phyloP scores from a whole-genome alignment of 2,888 invertebrate genomes.

The Clostera curtula region DNA sequence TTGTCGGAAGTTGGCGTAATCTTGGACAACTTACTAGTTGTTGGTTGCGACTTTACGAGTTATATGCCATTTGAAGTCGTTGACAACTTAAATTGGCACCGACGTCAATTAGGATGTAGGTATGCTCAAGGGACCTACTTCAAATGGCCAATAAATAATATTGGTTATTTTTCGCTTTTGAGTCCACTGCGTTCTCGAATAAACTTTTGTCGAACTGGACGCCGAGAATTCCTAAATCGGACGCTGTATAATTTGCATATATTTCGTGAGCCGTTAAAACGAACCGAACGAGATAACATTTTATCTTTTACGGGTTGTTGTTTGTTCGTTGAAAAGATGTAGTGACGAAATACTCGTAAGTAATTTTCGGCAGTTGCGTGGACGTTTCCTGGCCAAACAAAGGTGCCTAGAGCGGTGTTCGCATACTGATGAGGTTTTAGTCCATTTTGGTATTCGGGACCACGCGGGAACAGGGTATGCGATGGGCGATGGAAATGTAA shows the following conservation, averaged over 20 bases:
- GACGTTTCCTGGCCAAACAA: conserved; percentile 71
- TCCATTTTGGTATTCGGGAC: conserved; percentile 50
- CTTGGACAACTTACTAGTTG: too few relatives aligned
- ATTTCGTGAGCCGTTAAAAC: conserved; percentile 62
- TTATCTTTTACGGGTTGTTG: conserved; percentile 43
- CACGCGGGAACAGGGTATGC: conserved; percentile 36
- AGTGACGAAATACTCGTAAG: conserved; percentile 40
- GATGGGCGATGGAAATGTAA: conserved; percentile 57
- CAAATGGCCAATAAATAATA: too few relatives aligned
- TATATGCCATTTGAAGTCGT: too few relatives aligned
- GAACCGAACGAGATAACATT: conserved; percentile 41
- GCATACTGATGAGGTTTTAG: conserved; percentile 57
- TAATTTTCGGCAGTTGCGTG: conserved; percentile 60
- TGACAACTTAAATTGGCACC: too few relatives aligned
- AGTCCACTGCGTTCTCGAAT: too few relatives aligned
- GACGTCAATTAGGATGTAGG: too few relatives aligned
- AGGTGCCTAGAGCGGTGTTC: conserved; percentile 51
- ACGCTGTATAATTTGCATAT: conserved; percentile 70
- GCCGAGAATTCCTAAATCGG: conserved; percentile 59
- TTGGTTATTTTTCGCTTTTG: too few relatives aligned
- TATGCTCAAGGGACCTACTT: too few relatives aligned
- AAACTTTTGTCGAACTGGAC: too few relatives aligned
- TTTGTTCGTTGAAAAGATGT: conserved; percentile 46
- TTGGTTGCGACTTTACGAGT: too few relatives aligned
- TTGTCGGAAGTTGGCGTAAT: too few relatives aligned